A percentile compares a stretch with the other conserved stretches of the same genome.
These are phyloP conservation scores for Prosopocoilus inquinatus DNA, from an alignment of 2,888 invertebrate genomes.

Conservation along the genomic window DNA sequence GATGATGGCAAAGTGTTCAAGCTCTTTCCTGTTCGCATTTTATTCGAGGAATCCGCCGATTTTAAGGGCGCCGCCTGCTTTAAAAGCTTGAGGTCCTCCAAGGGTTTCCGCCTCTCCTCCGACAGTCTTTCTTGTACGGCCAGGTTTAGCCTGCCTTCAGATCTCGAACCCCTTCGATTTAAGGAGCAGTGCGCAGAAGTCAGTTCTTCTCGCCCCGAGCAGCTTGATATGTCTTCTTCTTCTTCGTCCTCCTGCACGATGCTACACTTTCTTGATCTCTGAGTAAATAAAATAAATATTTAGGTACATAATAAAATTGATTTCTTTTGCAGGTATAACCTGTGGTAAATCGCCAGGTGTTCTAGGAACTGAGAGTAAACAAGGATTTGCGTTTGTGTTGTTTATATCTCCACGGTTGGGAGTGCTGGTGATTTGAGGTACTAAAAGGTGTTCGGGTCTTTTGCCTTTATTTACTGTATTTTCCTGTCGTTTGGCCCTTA, in stretches of 20 bases:
- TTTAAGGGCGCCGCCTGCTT: constrained; percentile 1
- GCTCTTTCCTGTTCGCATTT: background rate
- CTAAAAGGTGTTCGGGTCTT: constrained; percentile 49
- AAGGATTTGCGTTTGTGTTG: constrained; percentile 37
- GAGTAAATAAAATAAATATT: constrained; percentile 31
- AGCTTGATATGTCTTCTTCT: constrained; percentile 70
- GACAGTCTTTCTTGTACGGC: constrained; percentile 63
- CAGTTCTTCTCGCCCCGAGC: constrained; percentile 59
- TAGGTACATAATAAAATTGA: background rate
- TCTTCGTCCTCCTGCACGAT: constrained; percentile 93
- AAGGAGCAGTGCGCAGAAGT: constrained; percentile 53
- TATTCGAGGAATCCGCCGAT: background rate
- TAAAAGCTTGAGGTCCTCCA: constrained; percentile 10
- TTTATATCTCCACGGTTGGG: constrained; percentile 39
- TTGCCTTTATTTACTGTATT: constrained; percentile 49
- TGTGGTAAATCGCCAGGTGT: constrained; percentile 68
- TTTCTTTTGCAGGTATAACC: constrained; percentile 44
- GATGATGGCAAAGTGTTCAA: constrained; percentile 30
- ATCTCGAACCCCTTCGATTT: constrained; percentile 72
- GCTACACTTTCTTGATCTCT: constrained; percentile 82
- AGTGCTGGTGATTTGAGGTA: constrained; percentile 38
- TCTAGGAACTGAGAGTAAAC: constrained; percentile 60
- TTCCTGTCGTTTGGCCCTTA: constrained; percentile 75
- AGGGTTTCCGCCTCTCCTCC: constrained; percentile 55
- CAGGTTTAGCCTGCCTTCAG: constrained; percentile 75